A percentile compares a stretch with the other conserved stretches of the same genome.
Conservation (phyloP, 2,797 vertebrate species). For the Margarornis squamiger region DNA sequence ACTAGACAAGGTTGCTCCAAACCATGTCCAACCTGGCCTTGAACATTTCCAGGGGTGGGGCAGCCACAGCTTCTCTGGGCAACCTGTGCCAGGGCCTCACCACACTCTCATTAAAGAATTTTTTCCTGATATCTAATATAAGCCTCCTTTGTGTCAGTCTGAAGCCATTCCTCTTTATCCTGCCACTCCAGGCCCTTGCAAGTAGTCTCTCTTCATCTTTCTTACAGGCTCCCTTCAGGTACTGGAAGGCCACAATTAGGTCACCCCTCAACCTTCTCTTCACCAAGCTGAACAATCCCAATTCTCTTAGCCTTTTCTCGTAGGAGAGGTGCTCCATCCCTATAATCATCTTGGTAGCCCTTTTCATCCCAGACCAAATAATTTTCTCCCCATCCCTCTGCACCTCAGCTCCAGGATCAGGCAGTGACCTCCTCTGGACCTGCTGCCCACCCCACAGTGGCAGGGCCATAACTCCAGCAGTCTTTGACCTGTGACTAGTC, state of each 20-base stretch:
- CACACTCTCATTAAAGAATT: neutral
- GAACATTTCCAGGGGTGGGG: neutral
- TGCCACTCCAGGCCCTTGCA: neutral
- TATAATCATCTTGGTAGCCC: no score
- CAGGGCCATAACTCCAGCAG: neutral
- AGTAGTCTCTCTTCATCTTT: neutral
- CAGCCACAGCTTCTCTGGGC: neutral
- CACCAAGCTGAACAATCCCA: neutral
- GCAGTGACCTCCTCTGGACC: no score
- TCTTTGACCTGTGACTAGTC: neutral
- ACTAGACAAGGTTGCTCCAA: neutral
- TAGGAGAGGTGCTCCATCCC: neutral
- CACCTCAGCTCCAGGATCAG: neutral
- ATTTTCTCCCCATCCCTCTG: neutral
- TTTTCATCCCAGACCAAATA: neutral
- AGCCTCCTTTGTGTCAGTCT: rapidly evolving
- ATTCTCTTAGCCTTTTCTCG: neutral
- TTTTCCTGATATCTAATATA: rapidly evolving
- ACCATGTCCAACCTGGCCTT: neutral
- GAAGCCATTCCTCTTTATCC: neutral
- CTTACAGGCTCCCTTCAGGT: neutral
- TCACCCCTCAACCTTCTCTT: neutral
- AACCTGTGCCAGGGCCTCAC: neutral
- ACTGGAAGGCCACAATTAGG: rapidly evolving
- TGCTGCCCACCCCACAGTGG: neutral